Percentiles rank a stretch among this genome's conserved stretches.
Evolutionary conservation across 2,113 vertebrate genomes (phyloP).

Genomic region (Oxyura jamaicensis): DNA sequence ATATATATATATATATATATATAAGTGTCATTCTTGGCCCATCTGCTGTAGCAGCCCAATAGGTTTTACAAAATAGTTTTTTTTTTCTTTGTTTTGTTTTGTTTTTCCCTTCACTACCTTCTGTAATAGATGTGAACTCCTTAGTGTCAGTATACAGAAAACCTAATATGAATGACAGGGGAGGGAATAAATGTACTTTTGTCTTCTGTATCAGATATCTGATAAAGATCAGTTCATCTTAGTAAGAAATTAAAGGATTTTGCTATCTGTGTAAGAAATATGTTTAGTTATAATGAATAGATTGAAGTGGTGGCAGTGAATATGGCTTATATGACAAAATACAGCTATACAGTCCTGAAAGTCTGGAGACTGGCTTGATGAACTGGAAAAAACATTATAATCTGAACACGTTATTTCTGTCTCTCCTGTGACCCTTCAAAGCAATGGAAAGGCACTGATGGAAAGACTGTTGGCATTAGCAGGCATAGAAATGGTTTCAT

Average conservation of each 20-base stretch:
- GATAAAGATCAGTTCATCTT: conserved; percentile 12
- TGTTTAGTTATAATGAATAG: background rate
- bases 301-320: background rate
- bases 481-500: background rate
- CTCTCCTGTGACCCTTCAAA: conserved; percentile 33
- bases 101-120: background rate
- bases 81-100: background rate
- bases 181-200: background rate
- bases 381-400: conserved; percentile 59
- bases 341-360: background rate
- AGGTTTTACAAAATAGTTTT: background rate
- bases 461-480: conserved; percentile 44
- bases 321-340: conserved; percentile 10
- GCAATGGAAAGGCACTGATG: conserved; percentile 37
- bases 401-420: background rate
- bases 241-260: conserved; percentile 37
- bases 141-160: background rate
- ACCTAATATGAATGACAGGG: background rate
- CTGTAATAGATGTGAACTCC: background rate
- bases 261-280: conserved; percentile 2
- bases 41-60: background rate
- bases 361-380: background rate
- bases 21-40: background rate
- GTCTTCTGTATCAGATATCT: background rate
- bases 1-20: no score